Evolutionary conservation across 2,797 vertebrate genomes (phyloP).

Genomic region (Tenualosa ilisha): DNA sequence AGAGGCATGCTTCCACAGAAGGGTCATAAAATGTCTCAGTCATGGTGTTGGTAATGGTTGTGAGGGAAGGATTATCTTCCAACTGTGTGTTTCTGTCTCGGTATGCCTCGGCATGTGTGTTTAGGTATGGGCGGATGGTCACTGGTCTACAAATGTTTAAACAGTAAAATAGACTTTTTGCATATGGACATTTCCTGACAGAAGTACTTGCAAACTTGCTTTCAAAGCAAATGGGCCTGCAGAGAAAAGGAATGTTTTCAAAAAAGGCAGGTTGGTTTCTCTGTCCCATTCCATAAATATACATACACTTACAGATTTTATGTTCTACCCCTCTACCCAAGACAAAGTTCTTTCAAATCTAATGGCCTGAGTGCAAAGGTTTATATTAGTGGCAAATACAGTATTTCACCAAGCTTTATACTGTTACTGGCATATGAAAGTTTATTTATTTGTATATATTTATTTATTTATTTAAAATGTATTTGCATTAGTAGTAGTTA

Average conservation of each 20-base stretch:
- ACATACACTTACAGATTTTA: not conserved
- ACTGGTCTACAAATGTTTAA: not conserved
- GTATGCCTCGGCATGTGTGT: not conserved
- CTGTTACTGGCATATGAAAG: not conserved
- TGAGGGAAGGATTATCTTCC: not conserved
- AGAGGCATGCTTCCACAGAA: not conserved
- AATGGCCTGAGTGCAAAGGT: not conserved
- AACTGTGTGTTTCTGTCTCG: not conserved
- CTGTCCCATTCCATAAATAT: not conserved
- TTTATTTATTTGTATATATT: too few relatives aligned
- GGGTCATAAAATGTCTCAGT: not conserved
- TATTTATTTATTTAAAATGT: too few relatives aligned
- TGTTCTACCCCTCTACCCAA: too few relatives aligned
- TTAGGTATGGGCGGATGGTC: not conserved
- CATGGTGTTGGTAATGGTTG: not conserved
- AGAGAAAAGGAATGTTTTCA: not conserved
- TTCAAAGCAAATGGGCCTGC: not conserved
- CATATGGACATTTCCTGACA: not conserved
- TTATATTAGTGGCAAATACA: not conserved
- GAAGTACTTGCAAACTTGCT: not conserved
- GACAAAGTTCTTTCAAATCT: too few relatives aligned
- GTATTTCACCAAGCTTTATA: not conserved
- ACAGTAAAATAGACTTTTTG: not conserved
- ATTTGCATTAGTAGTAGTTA: too few relatives aligned
- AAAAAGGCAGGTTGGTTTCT: not conserved